Evolutionary conservation across 2,888 invertebrate species (phyloP).

Genomic region (Apoderus coryli): DNA sequence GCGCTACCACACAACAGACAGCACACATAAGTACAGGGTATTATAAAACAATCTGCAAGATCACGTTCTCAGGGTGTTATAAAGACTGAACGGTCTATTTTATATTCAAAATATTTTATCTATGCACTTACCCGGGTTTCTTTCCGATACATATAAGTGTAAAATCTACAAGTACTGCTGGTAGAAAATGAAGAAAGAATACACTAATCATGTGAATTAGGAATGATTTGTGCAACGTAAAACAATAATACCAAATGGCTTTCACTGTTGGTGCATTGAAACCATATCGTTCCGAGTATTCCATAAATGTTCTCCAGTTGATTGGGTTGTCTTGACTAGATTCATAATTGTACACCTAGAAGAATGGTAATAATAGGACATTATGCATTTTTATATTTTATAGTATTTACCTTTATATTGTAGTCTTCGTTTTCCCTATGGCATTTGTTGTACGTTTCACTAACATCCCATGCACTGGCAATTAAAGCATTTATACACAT

Average conservation of each 20-base stretch:
- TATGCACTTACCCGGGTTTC: constrained; percentile 45
- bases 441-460: no score
- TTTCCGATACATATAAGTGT: constrained; percentile 41
- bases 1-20: no score
- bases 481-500: constrained; percentile 72
- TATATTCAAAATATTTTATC: no score
- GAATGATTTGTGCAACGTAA: constrained; percentile 46
- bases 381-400: no score
- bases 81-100: no score
- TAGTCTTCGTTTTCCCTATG: no score
- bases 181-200: constrained; percentile 50
- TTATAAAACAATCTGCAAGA: no score
- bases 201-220: constrained; percentile 43
- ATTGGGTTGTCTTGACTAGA: constrained; percentile 72
- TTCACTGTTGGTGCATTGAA: constrained; percentile 42
- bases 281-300: constrained; percentile 41
- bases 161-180: constrained; percentile 46
- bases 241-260: constrained; percentile 55
- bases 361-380: no score
- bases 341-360: constrained; percentile 83
- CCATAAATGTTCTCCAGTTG: constrained; percentile 58
- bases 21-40: no score
- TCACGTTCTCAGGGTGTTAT: no score
- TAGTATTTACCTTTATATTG: no score
- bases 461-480: constrained; percentile 61